phyloP scores from a whole-genome alignment of 2,113 vertebrate genomes.

The Gobius niger region DNA sequence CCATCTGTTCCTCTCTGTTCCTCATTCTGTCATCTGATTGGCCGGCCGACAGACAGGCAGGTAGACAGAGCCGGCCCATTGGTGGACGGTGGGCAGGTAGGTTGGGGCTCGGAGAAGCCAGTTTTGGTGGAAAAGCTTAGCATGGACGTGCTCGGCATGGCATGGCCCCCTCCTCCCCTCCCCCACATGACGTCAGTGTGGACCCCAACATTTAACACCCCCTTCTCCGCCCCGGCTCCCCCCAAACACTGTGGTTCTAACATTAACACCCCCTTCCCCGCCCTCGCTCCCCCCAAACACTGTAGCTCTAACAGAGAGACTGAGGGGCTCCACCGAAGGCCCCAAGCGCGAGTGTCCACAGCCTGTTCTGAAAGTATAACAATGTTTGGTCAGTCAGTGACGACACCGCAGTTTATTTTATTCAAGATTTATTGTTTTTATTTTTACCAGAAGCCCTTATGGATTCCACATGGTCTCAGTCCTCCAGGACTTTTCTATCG shows the following conservation, averaged over 20 bases:
- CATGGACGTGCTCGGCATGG: constrained; percentile 76
- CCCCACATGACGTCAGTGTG: constrained; percentile 38
- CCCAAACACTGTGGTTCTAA: constrained; percentile 16
- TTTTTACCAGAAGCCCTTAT: too few species aligned
- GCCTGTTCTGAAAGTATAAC: not conserved
- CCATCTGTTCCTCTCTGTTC: constrained; percentile 41
- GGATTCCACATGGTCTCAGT: too few species aligned
- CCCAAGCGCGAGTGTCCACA: constrained; percentile 1
- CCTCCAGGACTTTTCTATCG: too few species aligned
- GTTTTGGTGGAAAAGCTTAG: constrained; percentile 65
- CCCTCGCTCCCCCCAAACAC: too few species aligned
- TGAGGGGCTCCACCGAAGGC: constrained; percentile 10
- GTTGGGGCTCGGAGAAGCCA: constrained; percentile 53
- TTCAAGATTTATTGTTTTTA: too few species aligned
- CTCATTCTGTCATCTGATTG: constrained; percentile 75
- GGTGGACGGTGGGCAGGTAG: constrained; percentile 79
- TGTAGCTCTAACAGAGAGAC: not conserved
- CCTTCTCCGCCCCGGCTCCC: not conserved
- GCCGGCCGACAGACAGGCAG: constrained; percentile 79
- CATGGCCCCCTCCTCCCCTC: constrained; percentile 60
- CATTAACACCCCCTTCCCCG: too few species aligned
- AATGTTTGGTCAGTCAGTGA: constrained; percentile 4
- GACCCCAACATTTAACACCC: constrained; percentile 23
- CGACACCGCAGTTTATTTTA: not conserved
- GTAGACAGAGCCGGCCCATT: constrained; percentile 75